Evolutionary conservation across 2,888 invertebrate species (phyloP).

Genomic region (Dicranocentrus wangi): DNA sequence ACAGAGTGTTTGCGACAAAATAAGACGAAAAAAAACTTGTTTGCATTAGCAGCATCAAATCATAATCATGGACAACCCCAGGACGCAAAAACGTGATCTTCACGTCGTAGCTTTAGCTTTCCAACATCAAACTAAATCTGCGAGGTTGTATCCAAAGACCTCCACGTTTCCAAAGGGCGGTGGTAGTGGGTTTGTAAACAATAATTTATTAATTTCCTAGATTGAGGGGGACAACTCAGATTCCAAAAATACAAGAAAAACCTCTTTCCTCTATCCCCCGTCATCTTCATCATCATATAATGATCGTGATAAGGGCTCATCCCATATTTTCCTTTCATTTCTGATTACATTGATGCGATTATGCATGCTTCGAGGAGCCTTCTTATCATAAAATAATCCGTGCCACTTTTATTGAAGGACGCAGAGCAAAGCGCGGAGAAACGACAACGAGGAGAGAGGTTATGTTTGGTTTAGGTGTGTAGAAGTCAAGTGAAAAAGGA

Average conservation of each 20-base stretch:
- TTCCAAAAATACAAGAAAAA: constrained; percentile 32
- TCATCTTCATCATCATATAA: constrained; percentile 8
- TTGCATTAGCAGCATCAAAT: constrained; percentile 6
- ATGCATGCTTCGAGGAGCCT: not conserved
- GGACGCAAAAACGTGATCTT: constrained; percentile 25
- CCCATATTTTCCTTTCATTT: not conserved
- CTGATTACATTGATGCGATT: not conserved
- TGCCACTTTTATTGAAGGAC: too few species aligned
- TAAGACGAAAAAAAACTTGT: not conserved
- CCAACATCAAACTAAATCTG: too few species aligned
- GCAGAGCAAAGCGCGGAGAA: too few species aligned
- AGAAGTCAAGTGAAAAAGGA: too few species aligned
- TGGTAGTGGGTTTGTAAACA: constrained; percentile 35
- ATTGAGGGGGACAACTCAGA: constrained; percentile 29
- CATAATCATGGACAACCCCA: not conserved
- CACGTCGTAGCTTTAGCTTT: constrained; percentile 28
- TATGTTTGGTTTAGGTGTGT: too few species aligned
- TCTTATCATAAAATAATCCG: constrained; percentile 1
- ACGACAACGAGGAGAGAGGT: too few species aligned
- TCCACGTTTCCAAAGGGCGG: constrained; percentile 9
- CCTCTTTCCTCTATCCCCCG: not conserved
- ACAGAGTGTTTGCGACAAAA: too few species aligned
- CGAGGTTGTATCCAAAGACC: too few species aligned
- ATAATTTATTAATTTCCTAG: constrained; percentile 44
- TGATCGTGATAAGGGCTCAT: not conserved